Evolutionary conservation across 2,113 vertebrate genomes (phyloP).

Genomic region (Jaculus jaculus): DNA sequence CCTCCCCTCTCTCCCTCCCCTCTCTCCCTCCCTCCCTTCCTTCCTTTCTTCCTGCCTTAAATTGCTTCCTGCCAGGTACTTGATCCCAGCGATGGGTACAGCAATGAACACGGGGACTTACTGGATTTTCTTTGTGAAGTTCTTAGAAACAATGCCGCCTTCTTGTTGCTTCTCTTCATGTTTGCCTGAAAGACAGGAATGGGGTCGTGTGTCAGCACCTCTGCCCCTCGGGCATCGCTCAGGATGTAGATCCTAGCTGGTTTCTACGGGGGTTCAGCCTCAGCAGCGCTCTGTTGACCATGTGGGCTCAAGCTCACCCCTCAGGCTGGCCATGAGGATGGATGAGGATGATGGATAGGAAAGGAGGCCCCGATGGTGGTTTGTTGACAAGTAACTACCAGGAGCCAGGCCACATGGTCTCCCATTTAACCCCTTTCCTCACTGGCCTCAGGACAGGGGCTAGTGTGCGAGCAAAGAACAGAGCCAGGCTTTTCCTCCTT

Average conservation of each 20-base stretch:
- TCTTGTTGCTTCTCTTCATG: conserved; percentile 98
- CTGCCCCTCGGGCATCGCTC: fast-evolving
- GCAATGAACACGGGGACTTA: conserved; percentile 83
- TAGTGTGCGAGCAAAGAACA: fast-evolving
- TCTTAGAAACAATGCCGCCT: conserved; percentile 98
- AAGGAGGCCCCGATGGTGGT: neutral
- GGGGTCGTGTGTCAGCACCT: neutral
- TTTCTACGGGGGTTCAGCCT: too few relatives aligned
- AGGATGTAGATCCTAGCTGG: neutral
- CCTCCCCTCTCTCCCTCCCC: too few relatives aligned
- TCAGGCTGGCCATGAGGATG: neutral
- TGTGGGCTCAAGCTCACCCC: neutral
- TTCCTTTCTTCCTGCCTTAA: too few relatives aligned
- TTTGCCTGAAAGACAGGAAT: conserved; percentile 87
- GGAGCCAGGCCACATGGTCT: neutral
- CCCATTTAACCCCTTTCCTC: neutral
- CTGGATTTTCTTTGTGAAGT: conserved; percentile 99
- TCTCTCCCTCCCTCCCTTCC: too few relatives aligned
- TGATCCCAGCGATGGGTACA: too few relatives aligned
- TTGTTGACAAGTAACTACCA: neutral
- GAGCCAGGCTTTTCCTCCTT: fast-evolving
- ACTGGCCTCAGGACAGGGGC: too few relatives aligned
- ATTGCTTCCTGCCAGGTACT: too few relatives aligned
- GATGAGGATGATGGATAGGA: neutral
- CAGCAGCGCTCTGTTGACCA: neutral